A percentile compares a stretch with the other conserved stretches of the same genome.
Conservation (phyloP, 1,140 invertebrate genomes). For the Oedothorax gibbosus region DNA sequence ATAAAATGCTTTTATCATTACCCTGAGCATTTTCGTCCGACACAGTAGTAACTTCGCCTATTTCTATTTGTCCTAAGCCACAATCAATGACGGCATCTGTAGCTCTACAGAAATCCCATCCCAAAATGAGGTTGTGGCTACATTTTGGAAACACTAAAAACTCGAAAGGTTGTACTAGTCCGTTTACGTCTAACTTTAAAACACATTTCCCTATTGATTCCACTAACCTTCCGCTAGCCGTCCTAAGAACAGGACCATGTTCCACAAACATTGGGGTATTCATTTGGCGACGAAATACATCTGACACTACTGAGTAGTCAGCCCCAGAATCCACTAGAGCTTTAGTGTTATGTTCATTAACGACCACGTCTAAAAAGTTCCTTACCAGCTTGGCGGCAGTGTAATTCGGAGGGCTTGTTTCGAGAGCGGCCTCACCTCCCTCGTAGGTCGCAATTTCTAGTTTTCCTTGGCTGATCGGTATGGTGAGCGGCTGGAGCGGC, state of each 20-base stretch:
- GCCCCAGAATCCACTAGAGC: background rate
- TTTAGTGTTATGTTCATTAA: too few species aligned
- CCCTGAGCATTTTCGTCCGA: too few species aligned
- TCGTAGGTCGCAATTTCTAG: background rate
- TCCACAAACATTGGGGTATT: background rate
- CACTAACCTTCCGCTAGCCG: background rate
- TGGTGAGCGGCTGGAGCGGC: background rate
- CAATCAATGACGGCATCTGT: slow-evolving; percentile 13
- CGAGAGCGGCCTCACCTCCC: background rate
- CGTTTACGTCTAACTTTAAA: background rate
- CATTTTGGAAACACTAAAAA: background rate
- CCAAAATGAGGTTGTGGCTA: background rate
- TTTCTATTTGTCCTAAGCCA: background rate
- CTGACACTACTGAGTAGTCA: background rate
- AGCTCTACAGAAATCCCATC: background rate
- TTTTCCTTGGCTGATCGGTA: background rate
- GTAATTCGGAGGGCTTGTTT: background rate
- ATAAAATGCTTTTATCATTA: too few species aligned
- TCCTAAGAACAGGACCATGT: background rate
- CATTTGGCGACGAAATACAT: background rate
- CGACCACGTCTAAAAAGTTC: too few species aligned
- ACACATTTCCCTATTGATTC: background rate
- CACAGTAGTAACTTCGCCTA: too few species aligned
- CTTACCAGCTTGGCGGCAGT: background rate
- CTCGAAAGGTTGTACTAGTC: background rate